Evolutionary conservation across 2,888 invertebrate species (phyloP).

Genomic region (Mycalesis mineus): DNA sequence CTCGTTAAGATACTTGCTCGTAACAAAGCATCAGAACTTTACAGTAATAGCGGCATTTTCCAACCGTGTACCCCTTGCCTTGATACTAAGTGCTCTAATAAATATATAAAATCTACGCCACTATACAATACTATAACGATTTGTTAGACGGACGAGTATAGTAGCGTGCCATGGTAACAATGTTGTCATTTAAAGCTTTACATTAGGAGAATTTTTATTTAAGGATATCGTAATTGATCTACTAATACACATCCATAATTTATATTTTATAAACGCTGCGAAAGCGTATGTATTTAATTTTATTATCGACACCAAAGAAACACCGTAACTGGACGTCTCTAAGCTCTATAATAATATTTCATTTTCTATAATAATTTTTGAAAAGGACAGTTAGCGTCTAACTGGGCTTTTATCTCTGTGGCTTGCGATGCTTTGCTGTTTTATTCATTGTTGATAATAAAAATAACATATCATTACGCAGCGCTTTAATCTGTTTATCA

Average conservation of each 20-base stretch:
- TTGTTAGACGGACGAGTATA: constrained; percentile 8
- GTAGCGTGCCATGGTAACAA: constrained; percentile 5
- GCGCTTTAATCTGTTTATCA: background rate
- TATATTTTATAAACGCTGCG: background rate
- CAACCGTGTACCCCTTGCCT: constrained; percentile 13
- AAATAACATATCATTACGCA: too few species aligned
- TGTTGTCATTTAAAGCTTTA: constrained; percentile 5
- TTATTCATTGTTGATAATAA: too few species aligned
- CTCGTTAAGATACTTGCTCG: constrained; percentile 15
- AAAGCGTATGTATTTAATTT: background rate
- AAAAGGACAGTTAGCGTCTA: too few species aligned
- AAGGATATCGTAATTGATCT: background rate
- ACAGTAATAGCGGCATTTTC: constrained; percentile 7
- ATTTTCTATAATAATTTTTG: too few species aligned
- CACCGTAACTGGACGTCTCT: too few species aligned
- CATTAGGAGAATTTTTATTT: background rate
- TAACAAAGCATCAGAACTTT: constrained; percentile 8
- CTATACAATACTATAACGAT: background rate
- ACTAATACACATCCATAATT: background rate
- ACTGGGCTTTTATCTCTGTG: too few species aligned
- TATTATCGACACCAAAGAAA: too few species aligned
- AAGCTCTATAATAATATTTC: too few species aligned
- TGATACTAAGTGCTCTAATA: background rate
- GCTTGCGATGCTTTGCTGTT: too few species aligned
- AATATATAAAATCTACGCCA: constrained; percentile 1